Percentiles rank a stretch among this genome's conserved stretches.
phyloP scores from a whole-genome alignment of 2,888 invertebrate species.

The Drosophila falleni region DNA sequence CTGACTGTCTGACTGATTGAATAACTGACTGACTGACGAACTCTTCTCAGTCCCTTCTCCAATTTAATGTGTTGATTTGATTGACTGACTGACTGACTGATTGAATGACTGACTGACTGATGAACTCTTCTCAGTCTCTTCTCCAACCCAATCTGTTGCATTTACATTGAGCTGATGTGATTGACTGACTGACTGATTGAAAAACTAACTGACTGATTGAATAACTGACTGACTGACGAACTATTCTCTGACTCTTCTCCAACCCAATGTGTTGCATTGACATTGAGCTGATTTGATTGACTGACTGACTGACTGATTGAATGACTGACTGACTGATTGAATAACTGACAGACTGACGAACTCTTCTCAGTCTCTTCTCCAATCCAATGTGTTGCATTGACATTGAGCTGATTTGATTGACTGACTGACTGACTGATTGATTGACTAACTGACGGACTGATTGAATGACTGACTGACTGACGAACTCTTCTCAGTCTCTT shows the following conservation, averaged over 20 bases:
- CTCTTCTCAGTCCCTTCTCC: not conserved
- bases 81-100: slow-evolving; percentile 25
- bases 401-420: too few relatives aligned
- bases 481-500: not conserved
- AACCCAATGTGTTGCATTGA: slow-evolving; percentile 12
- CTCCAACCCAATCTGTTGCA: slow-evolving; percentile 9
- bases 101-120: slow-evolving; percentile 11
- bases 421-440: slow-evolving; percentile 7
- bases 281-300: too few relatives aligned
- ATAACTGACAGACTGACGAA: slow-evolving; percentile 1
- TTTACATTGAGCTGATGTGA: too few relatives aligned
- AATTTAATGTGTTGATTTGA: slow-evolving; percentile 11
- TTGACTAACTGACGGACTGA: slow-evolving; percentile 9
- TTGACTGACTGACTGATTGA: slow-evolving; percentile 7
- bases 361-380: not conserved
- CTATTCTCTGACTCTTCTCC: not conserved
- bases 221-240: slow-evolving; percentile 2
- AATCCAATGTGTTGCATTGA: slow-evolving; percentile 12
- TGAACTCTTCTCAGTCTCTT: not conserved
- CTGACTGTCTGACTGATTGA: not conserved
- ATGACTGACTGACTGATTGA: slow-evolving; percentile 11
- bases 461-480: slow-evolving; percentile 11
- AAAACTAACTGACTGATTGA: slow-evolving; percentile 7
- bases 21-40: slow-evolving; percentile 2
- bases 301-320: slow-evolving; percentile 7